A percentile compares a stretch with the other conserved stretches of the same genome.
These are phyloP conservation scores for Bedellia somnulentella DNA, from an alignment of 2,888 invertebrate species.

Conservation along the genomic window DNA sequence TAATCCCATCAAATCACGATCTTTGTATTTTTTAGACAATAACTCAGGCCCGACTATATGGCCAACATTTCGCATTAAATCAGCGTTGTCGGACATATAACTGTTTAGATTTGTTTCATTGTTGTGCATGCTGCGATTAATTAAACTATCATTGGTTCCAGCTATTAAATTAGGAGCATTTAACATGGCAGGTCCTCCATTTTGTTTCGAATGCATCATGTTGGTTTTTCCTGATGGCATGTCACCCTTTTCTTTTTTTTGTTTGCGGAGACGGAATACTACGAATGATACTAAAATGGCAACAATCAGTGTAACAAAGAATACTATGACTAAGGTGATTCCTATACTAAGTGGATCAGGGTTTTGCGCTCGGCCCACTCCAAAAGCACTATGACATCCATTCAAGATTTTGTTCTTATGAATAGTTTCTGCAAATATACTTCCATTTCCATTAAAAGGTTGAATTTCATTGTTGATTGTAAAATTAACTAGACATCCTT, in stretches of 20 bases:
- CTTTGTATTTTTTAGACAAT: constrained; percentile 86
- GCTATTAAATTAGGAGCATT: constrained; percentile 70
- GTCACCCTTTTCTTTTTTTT: constrained; percentile 83
- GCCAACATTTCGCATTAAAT: constrained; percentile 73
- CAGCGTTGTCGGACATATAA: constrained; percentile 73
- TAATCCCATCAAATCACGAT: constrained; percentile 74
- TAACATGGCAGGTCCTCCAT: constrained; percentile 70
- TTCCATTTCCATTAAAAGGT: constrained; percentile 86
- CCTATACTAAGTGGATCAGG: constrained; percentile 90
- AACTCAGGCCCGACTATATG: constrained; percentile 85
- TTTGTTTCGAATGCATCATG: constrained; percentile 78
- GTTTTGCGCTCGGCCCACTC: constrained; percentile 74
- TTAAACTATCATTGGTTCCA: constrained; percentile 68
- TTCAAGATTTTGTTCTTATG: constrained; percentile 71
- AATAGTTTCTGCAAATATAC: constrained; percentile 71
- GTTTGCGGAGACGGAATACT: constrained; percentile 86
- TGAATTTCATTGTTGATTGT: constrained; percentile 87
- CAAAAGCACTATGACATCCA: constrained; percentile 77
- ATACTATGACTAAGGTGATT: constrained; percentile 89
- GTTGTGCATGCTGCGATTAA: constrained; percentile 68
- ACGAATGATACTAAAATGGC: constrained; percentile 89
- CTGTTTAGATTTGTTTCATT: constrained; percentile 71
- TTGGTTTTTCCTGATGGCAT: constrained; percentile 64
- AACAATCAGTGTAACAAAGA: constrained; percentile 87
- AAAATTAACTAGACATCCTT: constrained; percentile 89